Base-by-base conservation (phyloP, 2,797 vertebrate species). In the Trichosurus vulpecula region DNA sequence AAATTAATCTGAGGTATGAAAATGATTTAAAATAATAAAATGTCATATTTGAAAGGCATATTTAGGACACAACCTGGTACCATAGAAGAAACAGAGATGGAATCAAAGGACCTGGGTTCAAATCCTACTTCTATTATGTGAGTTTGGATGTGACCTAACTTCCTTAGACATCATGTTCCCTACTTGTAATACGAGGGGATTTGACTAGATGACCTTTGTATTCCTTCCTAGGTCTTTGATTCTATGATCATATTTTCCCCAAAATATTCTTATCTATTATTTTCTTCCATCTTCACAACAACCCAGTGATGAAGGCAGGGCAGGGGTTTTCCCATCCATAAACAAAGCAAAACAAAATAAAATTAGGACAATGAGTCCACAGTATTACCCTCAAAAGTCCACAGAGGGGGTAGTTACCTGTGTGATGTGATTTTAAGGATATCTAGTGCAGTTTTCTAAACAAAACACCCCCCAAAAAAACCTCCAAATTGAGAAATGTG, bases 1-100 rank as follows among this genome's bases (percentile, higher is more conserved):
- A 81, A 81, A 81, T 81, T 81, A 27, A 81, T 91, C 31, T 81
- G 27, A 35, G n/a, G 52, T 91, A 52, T 94, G 52, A 25, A 31
- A 93, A 94, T 81, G 12, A 94, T 90, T 95, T 94, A 92, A 92
- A 92, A 93, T 96, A 55, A 92, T 52, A 90, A 93, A 93, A 93
- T 90, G 57, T 51, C 12, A 92, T 74, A 66, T 94, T 94, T 4
- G 4, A 91, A 93, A 35, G 54, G 22, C 47, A n/a, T 22, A 14
- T 81, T 16, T 30, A 61, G 14, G 8, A 9, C 16, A 54, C 31
- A 4, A 2, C 12, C 2, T 31, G 52, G 25, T 51, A 29, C 12
- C 11, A 6, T 31, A 81, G 27, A 58, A 94, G 52, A 12, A 22
- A 29, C 4, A 47, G 56, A 10, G 90, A 52, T 90, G 54, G 51